A percentile compares a stretch with the other conserved stretches of the same genome.
phyloP scores from a whole-genome alignment of 2,113 vertebrate species.

The Phyllopteryx taeniolatus region DNA sequence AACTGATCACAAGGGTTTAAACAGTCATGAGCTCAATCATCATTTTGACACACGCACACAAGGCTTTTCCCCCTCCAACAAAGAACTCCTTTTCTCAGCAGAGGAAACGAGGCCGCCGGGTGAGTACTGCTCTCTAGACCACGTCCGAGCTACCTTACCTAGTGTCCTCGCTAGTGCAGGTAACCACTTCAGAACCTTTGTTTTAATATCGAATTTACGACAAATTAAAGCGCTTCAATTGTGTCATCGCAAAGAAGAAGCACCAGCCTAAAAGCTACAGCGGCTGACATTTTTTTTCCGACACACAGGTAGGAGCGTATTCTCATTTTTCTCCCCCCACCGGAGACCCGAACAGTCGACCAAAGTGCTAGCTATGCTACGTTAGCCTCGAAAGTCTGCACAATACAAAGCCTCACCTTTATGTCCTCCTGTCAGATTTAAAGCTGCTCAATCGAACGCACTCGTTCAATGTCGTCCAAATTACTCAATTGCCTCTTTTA shows the following conservation, averaged over 20 bases:
- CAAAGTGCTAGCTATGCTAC: constrained; percentile 35
- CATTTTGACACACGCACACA: background rate
- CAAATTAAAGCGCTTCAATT: too few species aligned
- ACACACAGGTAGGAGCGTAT: background rate
- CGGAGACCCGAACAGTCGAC: constrained; percentile 18
- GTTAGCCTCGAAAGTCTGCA: constrained; percentile 25
- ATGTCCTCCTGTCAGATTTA: constrained; percentile 48
- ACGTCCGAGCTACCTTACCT: constrained; percentile 2
- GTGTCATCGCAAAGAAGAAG: background rate
- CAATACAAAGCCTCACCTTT: constrained; percentile 70
- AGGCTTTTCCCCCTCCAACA: background rate
- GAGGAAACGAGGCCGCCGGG: background rate
- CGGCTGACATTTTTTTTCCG: background rate
- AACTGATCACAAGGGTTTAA: too few species aligned
- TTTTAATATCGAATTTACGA: background rate
- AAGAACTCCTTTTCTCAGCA: background rate
- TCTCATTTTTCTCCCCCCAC: background rate
- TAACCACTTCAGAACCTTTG: background rate
- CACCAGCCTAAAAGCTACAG: background rate
- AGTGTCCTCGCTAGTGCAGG: background rate
- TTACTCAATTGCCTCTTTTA: constrained; percentile 27
- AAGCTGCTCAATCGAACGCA: constrained; percentile 66
- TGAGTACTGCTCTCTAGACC: background rate
- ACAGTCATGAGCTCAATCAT: background rate
- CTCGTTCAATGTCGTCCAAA: constrained; percentile 19